Conservation (phyloP, 2,888 invertebrate species). For the Drosophila atroscutellata region DNA sequence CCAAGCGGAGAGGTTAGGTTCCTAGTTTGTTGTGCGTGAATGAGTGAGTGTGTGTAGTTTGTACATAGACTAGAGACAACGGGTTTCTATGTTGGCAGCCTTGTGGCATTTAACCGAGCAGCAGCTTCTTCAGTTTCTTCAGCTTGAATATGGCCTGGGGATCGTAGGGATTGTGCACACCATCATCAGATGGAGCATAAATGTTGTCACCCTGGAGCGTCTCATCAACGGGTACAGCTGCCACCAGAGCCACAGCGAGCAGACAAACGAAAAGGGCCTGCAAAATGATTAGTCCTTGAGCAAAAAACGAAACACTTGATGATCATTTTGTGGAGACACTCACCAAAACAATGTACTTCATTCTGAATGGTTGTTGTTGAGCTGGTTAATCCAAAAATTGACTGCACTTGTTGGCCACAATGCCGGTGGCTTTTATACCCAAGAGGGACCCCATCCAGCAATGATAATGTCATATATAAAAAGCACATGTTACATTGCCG, state of each 20-base stretch:
- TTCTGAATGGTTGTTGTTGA: constrained; percentile 51
- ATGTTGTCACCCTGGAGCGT: constrained; percentile 78
- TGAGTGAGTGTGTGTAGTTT: constrained; percentile 10
- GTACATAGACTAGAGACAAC: constrained; percentile 58
- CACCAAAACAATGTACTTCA: constrained; percentile 80
- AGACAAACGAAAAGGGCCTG: constrained; percentile 82
- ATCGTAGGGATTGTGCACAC: constrained; percentile 81
- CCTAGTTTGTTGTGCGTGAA: constrained; percentile 21
- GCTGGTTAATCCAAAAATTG: constrained; percentile 69
- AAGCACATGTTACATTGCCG: constrained; percentile 58
- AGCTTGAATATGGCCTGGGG: constrained; percentile 83
- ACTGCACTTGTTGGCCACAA: constrained; percentile 65
- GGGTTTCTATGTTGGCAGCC: not conserved
- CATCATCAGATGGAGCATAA: constrained; percentile 71
- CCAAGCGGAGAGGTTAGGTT: constrained; percentile 29
- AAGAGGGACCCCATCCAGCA: constrained; percentile 35
- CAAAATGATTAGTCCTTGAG: constrained; percentile 10
- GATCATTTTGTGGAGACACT: constrained; percentile 28
- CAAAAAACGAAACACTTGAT: not conserved
- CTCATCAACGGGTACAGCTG: constrained; percentile 82
- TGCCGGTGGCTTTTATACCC: constrained; percentile 73
- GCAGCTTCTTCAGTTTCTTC: constrained; percentile 83
- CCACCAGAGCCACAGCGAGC: constrained; percentile 75
- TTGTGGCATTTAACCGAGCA: constrained; percentile 73
- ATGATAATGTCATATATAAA: constrained; percentile 75